Evolutionary conservation across 1,140 invertebrate genomes (phyloP).

Genomic region (Yoshiicerus persimilis): DNA sequence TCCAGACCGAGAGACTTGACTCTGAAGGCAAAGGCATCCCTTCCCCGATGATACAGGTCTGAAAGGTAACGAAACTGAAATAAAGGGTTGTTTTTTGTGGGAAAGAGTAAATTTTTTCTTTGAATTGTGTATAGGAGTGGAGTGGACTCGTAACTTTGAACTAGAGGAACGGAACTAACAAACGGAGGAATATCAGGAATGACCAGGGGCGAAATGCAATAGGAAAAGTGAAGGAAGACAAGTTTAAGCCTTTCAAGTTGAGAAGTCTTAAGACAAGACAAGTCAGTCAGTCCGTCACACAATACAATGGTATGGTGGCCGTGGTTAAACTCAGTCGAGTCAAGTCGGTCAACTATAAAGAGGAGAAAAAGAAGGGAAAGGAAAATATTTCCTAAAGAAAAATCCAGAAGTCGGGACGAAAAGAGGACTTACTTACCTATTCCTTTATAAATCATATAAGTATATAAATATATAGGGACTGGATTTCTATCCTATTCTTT

Average conservation of each 20-base stretch:
- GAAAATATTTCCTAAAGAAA: background rate
- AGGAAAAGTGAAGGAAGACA: background rate
- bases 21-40: no score
- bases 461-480: no score
- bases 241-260: background rate
- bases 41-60: no score
- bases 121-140: background rate
- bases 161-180: background rate
- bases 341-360: conserved; percentile 25
- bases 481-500: background rate
- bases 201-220: conserved; percentile 22
- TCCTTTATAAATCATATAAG: no score
- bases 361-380: background rate
- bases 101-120: background rate
- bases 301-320: background rate
- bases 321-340: background rate
- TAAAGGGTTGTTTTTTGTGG: background rate
- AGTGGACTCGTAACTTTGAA: background rate
- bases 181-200: background rate
- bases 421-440: background rate
- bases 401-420: background rate
- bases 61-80: background rate
- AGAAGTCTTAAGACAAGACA: background rate
- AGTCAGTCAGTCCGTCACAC: background rate
- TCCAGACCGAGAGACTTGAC: no score